phyloP scores from a whole-genome alignment of 2,797 vertebrate genomes.

The Cossypha dichroa region DNA sequence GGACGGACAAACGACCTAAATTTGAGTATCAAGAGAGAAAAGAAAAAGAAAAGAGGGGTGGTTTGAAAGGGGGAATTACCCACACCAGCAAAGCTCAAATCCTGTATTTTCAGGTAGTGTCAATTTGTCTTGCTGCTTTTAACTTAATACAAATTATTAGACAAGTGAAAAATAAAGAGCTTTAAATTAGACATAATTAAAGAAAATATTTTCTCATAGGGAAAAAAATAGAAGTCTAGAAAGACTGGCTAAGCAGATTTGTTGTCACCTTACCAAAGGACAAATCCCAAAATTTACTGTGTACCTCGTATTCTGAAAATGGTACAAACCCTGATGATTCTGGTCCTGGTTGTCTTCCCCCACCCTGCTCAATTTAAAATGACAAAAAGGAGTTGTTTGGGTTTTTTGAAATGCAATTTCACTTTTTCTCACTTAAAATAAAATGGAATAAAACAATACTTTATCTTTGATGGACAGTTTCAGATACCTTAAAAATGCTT shows the following conservation, averaged over 20 bases:
- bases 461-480: not conserved
- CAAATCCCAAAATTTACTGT: not conserved
- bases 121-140: not conserved
- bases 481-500: not conserved
- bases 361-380: not conserved
- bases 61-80: not conserved
- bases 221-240: not conserved
- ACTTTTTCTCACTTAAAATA: not conserved
- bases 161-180: constrained; percentile 8
- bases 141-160: not conserved
- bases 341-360: not conserved
- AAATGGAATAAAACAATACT: not conserved
- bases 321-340: not conserved
- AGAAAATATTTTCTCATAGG: not conserved
- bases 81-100: not conserved
- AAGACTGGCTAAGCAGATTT: not conserved
- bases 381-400: not conserved
- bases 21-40: not conserved
- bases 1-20: not conserved
- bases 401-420: not conserved
- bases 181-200: not conserved
- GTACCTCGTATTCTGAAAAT: not conserved
- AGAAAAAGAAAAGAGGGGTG: not conserved
- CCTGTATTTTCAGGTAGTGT: not conserved
- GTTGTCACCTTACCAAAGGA: not conserved